A percentile compares a stretch with the other conserved stretches of the same genome.
phyloP scores from a whole-genome alignment of 2,888 invertebrate genomes.

The Leucophora obtusa region DNA sequence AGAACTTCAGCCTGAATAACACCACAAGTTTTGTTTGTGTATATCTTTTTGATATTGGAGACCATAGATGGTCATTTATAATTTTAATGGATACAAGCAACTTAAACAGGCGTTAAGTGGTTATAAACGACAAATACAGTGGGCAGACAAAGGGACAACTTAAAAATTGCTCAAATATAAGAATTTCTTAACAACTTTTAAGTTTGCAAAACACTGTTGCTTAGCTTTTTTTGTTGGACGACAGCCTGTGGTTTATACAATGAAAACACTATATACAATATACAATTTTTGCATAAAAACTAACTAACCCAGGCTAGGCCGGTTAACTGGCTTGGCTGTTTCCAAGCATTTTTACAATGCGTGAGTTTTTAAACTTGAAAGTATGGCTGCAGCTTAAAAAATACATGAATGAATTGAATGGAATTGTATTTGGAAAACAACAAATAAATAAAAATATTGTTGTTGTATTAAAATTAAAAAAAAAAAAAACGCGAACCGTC shows the following conservation, averaged over 20 bases:
- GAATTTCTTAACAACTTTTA: neutral
- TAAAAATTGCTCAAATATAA: neutral
- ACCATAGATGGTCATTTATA: constrained; percentile 62
- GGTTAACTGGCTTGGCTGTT: neutral
- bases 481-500: constrained; percentile 73
- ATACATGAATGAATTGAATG: constrained; percentile 65
- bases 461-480: constrained; percentile 38
- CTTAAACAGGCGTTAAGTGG: constrained; percentile 76
- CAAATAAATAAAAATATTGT: constrained; percentile 58
- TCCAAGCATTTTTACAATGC: constrained; percentile 43
- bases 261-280: constrained; percentile 9
- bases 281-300: neutral
- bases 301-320: neutral
- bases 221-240: neutral
- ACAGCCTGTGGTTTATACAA: constrained; percentile 48
- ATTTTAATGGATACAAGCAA: constrained; percentile 67
- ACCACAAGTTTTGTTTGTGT: constrained; percentile 2
- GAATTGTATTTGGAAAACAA: constrained; percentile 49
- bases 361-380: constrained; percentile 57
- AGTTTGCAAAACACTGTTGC: constrained; percentile 39
- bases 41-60: constrained; percentile 50
- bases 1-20: constrained; percentile 34
- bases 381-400: constrained; percentile 41
- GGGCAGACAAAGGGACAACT: constrained; percentile 39
- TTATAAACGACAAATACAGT: constrained; percentile 66